These are phyloP conservation scores for Pheosia gnoma DNA, from an alignment of 2,888 invertebrate species.

Conservation along the genomic window DNA sequence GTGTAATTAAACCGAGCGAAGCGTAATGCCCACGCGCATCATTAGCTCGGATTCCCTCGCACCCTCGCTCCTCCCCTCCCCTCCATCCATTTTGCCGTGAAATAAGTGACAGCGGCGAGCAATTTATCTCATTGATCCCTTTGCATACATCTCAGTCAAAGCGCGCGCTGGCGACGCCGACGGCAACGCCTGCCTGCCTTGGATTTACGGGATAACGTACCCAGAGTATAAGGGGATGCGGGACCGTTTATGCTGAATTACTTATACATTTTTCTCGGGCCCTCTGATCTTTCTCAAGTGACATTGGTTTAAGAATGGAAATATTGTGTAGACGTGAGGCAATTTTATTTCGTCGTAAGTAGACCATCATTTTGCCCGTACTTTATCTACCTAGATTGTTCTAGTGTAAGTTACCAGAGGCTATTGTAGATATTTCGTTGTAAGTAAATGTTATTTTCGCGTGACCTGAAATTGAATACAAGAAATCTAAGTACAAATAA, in stretches of 20 bases:
- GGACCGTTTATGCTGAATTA: slow-evolving; percentile 59
- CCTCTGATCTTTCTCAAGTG: slow-evolving; percentile 51
- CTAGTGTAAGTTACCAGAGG: neutral
- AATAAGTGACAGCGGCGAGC: slow-evolving; percentile 72
- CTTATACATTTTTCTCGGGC: slow-evolving; percentile 55
- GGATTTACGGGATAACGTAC: slow-evolving; percentile 65
- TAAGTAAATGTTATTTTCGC: neutral
- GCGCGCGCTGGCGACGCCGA: slow-evolving; percentile 50
- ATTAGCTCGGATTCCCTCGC: slow-evolving; percentile 52
- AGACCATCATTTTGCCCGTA: neutral
- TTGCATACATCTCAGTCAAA: slow-evolving; percentile 78
- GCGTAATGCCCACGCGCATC: slow-evolving; percentile 71
- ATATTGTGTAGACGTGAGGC: slow-evolving; percentile 40
- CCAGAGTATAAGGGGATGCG: slow-evolving; percentile 56
- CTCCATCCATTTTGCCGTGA: slow-evolving; percentile 58
- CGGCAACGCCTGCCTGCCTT: slow-evolving; percentile 46
- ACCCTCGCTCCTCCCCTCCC: slow-evolving; percentile 30
- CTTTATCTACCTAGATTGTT: neutral
- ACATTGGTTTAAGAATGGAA: slow-evolving; percentile 42
- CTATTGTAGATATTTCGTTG: neutral
- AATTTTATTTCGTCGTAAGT: slow-evolving; percentile 28
- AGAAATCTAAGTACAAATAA: neutral
- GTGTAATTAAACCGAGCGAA: slow-evolving; percentile 57
- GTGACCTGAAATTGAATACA: neutral
- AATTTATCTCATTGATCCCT: slow-evolving; percentile 80